Base-by-base conservation (phyloP, 2,888 invertebrate species). In the Tachina fera region DNA sequence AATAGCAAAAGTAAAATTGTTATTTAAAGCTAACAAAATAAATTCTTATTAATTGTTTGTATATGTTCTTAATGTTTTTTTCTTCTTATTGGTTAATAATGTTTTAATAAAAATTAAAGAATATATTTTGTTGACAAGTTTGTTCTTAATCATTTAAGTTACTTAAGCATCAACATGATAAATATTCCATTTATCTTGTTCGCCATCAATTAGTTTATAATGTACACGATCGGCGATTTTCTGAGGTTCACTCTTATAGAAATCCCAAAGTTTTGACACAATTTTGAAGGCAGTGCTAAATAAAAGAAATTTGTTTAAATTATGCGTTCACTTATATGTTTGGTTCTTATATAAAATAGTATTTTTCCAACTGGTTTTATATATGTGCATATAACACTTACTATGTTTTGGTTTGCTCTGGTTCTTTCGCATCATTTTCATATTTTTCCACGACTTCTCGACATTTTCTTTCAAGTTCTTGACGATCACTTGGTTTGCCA, bases 181-280 rank as follows among this genome's bases (percentile, higher is more conserved):
- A 16, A 88, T 67, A 4, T 86, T 61, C 92, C 92, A 92, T 51
- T 84, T 87, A 61, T 71, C 43, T 13, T 77, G 56, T 13, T 79
- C 76, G 11, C 80, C 16, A 9, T 63, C 61, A 53, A 77, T 49
- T 79, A 74, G 87, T 5, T 89, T 89, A 80, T 92, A 92, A 63
- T 91, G 89, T 11, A 92, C 83, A 16, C 92, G 89, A 88, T 92
- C 93, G n/a, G 91, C 91, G 19, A 92, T 90, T 71, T 88, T 82
- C 11, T 87, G 84, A 2, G 63, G 10, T 45, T 89, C 88, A 5
- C 89, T 87, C 53, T 90, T 91, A n/a, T 92, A 90, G 72, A 92
- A 92, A 60, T 92, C 93, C 89, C 92, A 91, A 19, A 88, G 86
- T 45, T 89, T 88, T 1, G 92, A 89, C 13, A 89, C 63, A n/a